Base-by-base conservation (phyloP, 2,888 invertebrate species). In the Amphipyra tragopoginis region DNA sequence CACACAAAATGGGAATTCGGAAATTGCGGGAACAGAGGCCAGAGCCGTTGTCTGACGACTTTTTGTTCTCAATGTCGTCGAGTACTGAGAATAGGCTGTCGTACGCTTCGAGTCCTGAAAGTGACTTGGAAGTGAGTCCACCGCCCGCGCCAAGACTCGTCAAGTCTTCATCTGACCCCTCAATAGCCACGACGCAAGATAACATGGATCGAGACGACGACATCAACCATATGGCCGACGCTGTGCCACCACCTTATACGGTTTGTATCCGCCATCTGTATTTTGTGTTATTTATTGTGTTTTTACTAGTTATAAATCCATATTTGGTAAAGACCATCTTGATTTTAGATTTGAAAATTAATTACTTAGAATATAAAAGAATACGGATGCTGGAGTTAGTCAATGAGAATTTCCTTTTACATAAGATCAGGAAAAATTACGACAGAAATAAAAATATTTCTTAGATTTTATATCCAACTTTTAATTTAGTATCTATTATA, bases 51-150 rank as follows among this genome's bases (percentile, higher is more conserved):
- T 98, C 98, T 86, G 99, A 99, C 95, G 99, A 99, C 96, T 99
- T 99, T 97, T 97, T 99, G 89, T 99, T 99, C 96, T 99, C 99
- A 89, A 99, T 99, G 99, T 98, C 98, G 81, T 98, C 98, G 87
- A 93, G 93, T 77, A 95, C 93, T 34, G 95, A 95, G 88, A 97
- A 98, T 90, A 97, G 98, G 89, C 96, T 99, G 80, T 99, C 99
- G 87, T 99, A 98, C 94, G 98, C 98, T 77, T 98, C 98, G 87
- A 98, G 98, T 89, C 98, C 98, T 74, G 99, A 99, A 95, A 98
- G 98, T 89, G 99, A 99, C 94, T 96, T 98, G 92, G 95, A 95
- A 88, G 93, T 94, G 54, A 94, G 94, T 81, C 99, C 99, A 89
- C 98, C 97, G 88, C 99, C 99, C 84, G 96, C 98, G 87, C 96